phyloP scores from a whole-genome alignment of 1,140 invertebrate species.

The Pogonomyrmex barbatus region DNA sequence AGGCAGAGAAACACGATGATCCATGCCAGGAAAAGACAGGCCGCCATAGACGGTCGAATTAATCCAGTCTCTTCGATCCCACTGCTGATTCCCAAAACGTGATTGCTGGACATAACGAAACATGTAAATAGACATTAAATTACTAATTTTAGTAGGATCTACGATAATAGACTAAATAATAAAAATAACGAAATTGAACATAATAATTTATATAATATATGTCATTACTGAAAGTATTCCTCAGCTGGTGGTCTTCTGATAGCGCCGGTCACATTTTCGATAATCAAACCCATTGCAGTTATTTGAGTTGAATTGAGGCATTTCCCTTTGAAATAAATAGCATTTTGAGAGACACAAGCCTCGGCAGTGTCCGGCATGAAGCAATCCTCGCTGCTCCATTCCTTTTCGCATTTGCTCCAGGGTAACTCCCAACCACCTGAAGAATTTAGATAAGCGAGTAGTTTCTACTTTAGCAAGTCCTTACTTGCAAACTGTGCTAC shows the following conservation, averaged over 20 bases:
- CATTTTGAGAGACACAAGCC: slow-evolving; percentile 87
- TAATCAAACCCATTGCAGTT: slow-evolving; percentile 79
- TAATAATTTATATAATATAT: neutral
- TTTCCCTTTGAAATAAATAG: slow-evolving; percentile 88
- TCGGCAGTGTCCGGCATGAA: slow-evolving; percentile 89
- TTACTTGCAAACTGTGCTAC: neutral
- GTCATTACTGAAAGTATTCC: slow-evolving; percentile 92
- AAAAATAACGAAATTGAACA: neutral
- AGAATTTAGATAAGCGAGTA: neutral
- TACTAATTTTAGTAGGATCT: neutral
- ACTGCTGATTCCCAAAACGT: slow-evolving; percentile 90
- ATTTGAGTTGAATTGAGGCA: slow-evolving; percentile 86
- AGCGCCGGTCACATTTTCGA: slow-evolving; percentile 84
- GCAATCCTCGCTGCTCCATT: slow-evolving; percentile 92
- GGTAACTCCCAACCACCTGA: slow-evolving; percentile 87
- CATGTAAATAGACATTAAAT: neutral
- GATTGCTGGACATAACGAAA: slow-evolving; percentile 87
- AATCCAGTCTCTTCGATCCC: slow-evolving; percentile 92
- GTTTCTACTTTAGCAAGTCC: neutral
- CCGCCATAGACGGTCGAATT: slow-evolving; percentile 89
- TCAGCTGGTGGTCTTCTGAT: slow-evolving; percentile 91
- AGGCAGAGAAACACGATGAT: slow-evolving; percentile 92
- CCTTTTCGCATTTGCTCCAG: slow-evolving; percentile 91
- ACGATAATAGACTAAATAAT: neutral
- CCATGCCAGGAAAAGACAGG: slow-evolving; percentile 92